Percentiles rank a stretch among this genome's conserved stretches.
These are phyloP conservation scores for Pelobates cultripes DNA, from an alignment of 2,797 vertebrate species.

Conservation along the genomic window DNA sequence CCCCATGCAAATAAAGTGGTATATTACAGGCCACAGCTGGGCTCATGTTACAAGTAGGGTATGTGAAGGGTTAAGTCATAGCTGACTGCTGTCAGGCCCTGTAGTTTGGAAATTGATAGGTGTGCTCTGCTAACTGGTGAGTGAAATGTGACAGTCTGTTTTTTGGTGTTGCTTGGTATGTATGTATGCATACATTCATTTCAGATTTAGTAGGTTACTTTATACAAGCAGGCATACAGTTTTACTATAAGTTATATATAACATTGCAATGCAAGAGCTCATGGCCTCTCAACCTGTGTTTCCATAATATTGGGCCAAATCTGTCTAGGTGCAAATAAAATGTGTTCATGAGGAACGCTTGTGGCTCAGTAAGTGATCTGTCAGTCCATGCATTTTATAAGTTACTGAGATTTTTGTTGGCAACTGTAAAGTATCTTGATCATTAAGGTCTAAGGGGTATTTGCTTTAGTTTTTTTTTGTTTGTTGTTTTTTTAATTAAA, in stretches of 20 bases:
- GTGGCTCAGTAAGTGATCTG: neutral
- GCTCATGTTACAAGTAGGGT: neutral
- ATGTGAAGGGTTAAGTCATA: conserved; percentile 3
- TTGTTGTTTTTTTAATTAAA: conserved; percentile 2
- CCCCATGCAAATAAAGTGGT: conserved; percentile 12
- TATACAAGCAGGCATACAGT: too few species aligned
- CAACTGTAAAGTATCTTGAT: neutral
- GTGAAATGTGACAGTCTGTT: neutral
- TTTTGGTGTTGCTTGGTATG: too few species aligned
- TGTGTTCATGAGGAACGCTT: too few species aligned
- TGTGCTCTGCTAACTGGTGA: neutral
- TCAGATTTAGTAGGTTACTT: too few species aligned
- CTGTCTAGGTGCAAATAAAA: too few species aligned
- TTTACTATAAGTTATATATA: too few species aligned
- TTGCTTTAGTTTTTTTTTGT: too few species aligned
- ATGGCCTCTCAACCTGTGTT: too few species aligned
- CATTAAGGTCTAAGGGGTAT: neutral
- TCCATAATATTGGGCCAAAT: too few species aligned
- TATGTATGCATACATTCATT: too few species aligned
- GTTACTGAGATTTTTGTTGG: neutral
- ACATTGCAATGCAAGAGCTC: too few species aligned
- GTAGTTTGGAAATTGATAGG: neutral
- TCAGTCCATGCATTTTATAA: too few species aligned
- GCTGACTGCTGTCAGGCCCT: neutral
- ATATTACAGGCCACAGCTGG: neutral